Evolutionary conservation across 2,888 invertebrate genomes (phyloP).

Genomic region (Chironomus tentans): DNA sequence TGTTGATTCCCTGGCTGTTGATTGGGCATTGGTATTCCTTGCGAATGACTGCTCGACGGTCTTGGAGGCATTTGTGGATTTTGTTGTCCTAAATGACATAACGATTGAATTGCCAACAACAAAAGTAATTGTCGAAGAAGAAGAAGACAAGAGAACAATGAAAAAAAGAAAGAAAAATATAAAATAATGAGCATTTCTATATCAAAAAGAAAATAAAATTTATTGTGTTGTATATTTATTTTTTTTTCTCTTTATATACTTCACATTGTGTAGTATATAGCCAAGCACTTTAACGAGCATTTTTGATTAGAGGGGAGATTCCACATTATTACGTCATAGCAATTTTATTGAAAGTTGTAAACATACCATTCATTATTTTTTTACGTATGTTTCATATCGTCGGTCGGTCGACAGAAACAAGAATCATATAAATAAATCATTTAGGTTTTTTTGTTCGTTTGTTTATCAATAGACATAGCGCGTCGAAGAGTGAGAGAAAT

Average conservation of each 20-base stretch:
- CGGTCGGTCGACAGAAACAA: neutral
- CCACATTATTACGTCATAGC: constrained; percentile 17
- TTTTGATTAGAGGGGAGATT: constrained; percentile 24
- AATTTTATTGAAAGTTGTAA: constrained; percentile 7
- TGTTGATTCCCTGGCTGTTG: constrained; percentile 20
- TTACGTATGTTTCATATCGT: neutral
- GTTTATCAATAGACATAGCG: neutral
- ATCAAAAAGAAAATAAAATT: neutral
- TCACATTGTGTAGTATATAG: neutral
- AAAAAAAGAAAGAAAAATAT: neutral
- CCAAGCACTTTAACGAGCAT: neutral
- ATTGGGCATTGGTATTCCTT: constrained; percentile 37
- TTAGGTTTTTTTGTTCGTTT: neutral
- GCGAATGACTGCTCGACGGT: constrained; percentile 75
- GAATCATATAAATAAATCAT: neutral
- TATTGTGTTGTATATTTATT: neutral
- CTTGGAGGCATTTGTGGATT: constrained; percentile 94
- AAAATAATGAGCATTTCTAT: constrained; percentile 20
- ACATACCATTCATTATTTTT: constrained; percentile 1
- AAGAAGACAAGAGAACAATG: no score
- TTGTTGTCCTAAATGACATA: constrained; percentile 57
- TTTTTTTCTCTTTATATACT: neutral
- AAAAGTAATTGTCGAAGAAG: no score
- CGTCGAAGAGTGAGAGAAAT: no score
- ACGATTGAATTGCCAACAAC: no score